phyloP scores from a whole-genome alignment of 2,113 vertebrate genomes.

The Platichthys flesus region DNA sequence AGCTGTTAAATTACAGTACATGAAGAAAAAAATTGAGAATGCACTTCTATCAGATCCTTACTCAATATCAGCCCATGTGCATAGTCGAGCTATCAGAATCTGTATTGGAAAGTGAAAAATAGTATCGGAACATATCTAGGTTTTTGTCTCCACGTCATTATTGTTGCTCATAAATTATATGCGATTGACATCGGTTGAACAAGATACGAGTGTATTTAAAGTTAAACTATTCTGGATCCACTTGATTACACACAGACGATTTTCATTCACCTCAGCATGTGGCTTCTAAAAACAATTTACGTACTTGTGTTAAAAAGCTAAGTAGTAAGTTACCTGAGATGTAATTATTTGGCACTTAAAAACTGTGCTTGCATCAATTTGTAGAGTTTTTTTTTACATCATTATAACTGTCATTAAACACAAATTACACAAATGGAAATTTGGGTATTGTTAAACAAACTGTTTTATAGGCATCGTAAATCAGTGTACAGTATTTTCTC shows the following conservation, averaged over 20 bases:
- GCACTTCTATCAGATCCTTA: no score
- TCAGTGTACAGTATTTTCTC: neutral
- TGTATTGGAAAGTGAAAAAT: no score
- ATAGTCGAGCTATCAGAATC: no score
- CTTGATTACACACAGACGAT: neutral
- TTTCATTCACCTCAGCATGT: neutral
- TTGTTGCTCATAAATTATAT: neutral
- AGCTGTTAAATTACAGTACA: no score
- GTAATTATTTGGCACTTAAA: neutral
- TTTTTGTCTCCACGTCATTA: no score
- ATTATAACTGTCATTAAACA: neutral
- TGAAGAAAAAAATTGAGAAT: no score
- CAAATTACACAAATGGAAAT: neutral
- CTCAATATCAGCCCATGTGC: no score
- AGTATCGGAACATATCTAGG: no score
- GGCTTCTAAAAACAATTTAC: neutral
- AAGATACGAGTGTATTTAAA: neutral
- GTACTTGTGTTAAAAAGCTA: neutral
- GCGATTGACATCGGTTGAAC: neutral
- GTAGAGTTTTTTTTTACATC: neutral
- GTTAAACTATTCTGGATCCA: neutral
- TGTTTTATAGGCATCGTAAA: neutral
- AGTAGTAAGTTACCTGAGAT: neutral
- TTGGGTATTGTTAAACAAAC: neutral
- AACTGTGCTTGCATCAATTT: neutral